phyloP scores from a whole-genome alignment of 2,797 vertebrate species.

The Chrysocyon brachyurus region DNA sequence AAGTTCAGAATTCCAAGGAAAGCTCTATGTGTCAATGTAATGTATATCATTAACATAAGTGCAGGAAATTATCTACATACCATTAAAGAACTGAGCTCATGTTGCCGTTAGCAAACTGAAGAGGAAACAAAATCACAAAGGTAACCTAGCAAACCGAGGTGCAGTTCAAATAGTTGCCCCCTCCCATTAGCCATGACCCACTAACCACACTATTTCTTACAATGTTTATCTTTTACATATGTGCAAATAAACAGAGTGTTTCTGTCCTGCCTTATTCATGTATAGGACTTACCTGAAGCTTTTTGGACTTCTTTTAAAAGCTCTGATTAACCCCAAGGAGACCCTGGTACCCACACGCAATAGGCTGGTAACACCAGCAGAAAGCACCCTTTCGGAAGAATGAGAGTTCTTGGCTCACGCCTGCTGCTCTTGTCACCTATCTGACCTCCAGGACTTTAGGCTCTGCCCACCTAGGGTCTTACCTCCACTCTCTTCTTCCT shows the following conservation, averaged over 20 bases:
- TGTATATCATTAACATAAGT: not conserved
- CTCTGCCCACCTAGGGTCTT: slow-evolving; percentile 3
- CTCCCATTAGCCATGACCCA: not conserved
- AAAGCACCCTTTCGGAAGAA: slow-evolving; percentile 39
- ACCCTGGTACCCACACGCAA: not conserved
- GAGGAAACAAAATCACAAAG: slow-evolving; percentile 51
- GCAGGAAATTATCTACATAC: not conserved
- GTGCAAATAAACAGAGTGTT: not conserved
- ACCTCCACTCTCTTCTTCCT: not conserved
- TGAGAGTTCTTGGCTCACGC: not conserved
- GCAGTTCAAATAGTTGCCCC: not conserved
- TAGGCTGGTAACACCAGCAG: not conserved
- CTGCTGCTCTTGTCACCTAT: not conserved
- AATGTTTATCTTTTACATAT: not conserved
- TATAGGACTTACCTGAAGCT: slow-evolving; percentile 8
- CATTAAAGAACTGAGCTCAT: not conserved
- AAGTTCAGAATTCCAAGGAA: slow-evolving; percentile 58
- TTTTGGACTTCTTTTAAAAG: not conserved
- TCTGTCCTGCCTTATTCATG: not conserved
- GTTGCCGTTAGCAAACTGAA: not conserved
- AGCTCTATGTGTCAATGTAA: not conserved
- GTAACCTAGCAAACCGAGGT: not conserved
- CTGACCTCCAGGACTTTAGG: slow-evolving; percentile 16
- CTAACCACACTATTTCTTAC: not conserved
- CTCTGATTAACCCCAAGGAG: not conserved